Conservation (phyloP, 2,888 invertebrate genomes). For the Sarcophaga subvicina region DNA sequence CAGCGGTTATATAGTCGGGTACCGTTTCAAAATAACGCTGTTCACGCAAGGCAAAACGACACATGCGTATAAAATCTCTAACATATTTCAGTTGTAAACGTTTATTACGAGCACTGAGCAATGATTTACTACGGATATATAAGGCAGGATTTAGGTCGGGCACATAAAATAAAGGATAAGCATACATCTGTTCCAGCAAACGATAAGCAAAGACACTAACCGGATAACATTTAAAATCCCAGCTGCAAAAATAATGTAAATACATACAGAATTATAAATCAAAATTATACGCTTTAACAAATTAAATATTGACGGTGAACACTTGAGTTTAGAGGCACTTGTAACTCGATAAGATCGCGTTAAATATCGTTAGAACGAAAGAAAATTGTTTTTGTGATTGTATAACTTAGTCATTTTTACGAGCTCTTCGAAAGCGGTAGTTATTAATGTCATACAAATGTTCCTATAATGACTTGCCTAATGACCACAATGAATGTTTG, state of each 20-base stretch:
- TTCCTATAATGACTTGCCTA: too few relatives aligned
- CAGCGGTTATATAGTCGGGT: conserved; percentile 84
- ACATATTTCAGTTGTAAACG: conserved; percentile 87
- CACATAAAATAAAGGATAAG: conserved; percentile 90
- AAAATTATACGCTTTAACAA: not conserved
- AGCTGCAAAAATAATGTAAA: conserved; percentile 71
- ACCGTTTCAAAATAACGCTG: conserved; percentile 84
- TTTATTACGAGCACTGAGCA: conserved; percentile 85
- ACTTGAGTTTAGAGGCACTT: too few relatives aligned
- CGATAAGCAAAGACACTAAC: conserved; percentile 92
- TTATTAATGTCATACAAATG: too few relatives aligned
- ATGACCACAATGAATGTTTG: too few relatives aligned
- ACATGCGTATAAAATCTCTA: conserved; percentile 87
- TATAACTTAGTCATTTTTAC: too few relatives aligned
- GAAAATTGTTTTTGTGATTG: too few relatives aligned
- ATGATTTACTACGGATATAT: conserved; percentile 85
- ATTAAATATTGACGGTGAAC: not conserved
- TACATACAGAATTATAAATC: not conserved
- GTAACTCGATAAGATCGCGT: too few relatives aligned
- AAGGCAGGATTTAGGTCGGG: conserved; percentile 87
- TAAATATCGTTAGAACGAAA: too few relatives aligned
- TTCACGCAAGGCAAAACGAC: conserved; percentile 85
- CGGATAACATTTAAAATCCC: conserved; percentile 85
- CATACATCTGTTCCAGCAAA: conserved; percentile 88
- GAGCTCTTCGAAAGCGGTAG: too few relatives aligned